These are phyloP conservation scores for Gambusia yucatana DNA, from an alignment of 2,797 vertebrate genomes.

Conservation along the genomic window DNA sequence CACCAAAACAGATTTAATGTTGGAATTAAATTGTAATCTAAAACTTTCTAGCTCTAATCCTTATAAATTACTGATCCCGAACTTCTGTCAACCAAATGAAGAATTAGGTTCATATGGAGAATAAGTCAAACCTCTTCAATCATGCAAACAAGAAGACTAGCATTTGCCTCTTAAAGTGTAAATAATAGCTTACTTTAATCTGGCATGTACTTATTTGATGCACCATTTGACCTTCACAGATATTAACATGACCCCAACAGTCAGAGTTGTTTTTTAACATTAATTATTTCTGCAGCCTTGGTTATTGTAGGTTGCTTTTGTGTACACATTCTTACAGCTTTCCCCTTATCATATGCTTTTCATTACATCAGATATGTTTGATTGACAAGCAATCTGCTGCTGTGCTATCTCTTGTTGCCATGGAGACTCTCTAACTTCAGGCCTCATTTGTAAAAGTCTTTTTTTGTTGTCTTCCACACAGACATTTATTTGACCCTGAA, in stretches of 20 bases:
- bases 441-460: conserved; percentile 15
- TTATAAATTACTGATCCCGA: neutral
- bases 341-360: conserved; percentile 19
- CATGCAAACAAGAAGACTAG: neutral
- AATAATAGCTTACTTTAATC: neutral
- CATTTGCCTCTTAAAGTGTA: neutral
- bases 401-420: conserved; percentile 58
- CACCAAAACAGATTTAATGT: too few relatives aligned
- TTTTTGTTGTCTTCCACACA: neutral
- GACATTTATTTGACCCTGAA: conserved; percentile 31
- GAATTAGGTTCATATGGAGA: neutral
- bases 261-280: neutral
- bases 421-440: conserved; percentile 37
- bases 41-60: neutral
- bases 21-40: too few relatives aligned
- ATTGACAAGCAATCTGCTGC: conserved; percentile 52
- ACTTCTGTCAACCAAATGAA: neutral
- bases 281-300: neutral
- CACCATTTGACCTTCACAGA: neutral
- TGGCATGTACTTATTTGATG: neutral
- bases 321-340: conserved; percentile 1
- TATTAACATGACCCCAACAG: neutral
- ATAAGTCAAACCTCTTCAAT: neutral
- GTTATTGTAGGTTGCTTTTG: neutral
- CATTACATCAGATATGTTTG: conserved; percentile 40